These are phyloP conservation scores for Echinometra lucunter DNA, from an alignment of 53 echinoderm and acorn worm genomes.

Conservation along the genomic window DNA sequence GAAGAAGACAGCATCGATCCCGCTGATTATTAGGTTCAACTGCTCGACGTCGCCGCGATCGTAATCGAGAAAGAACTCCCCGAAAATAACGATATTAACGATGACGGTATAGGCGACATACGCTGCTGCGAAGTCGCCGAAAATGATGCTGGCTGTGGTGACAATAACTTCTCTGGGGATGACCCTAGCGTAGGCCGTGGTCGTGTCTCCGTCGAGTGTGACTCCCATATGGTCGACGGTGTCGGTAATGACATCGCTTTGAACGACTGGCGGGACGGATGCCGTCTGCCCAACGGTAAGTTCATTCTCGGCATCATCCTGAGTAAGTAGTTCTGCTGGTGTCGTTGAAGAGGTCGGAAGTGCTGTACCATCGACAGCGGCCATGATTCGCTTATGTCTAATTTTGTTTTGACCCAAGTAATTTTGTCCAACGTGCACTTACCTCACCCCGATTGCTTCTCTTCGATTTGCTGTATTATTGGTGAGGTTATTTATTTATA, in stretches of 20 bases:
- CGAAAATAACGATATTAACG: background rate
- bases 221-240: background rate
- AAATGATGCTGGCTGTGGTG: background rate
- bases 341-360: constrained; percentile 10
- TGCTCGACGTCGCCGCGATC: background rate
- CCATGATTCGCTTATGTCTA: background rate
- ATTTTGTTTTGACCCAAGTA: background rate
- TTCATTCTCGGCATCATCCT: background rate
- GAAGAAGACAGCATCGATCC: constrained; percentile 13
- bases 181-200: background rate
- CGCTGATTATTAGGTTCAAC: background rate
- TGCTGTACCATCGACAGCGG: background rate
- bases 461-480: no score
- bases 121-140: constrained; percentile 32
- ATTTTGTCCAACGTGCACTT: no score
- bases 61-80: background rate
- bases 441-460: no score
- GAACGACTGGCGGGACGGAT: background rate
- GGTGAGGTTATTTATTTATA: no score
- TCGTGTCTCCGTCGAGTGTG: background rate
- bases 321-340: background rate
- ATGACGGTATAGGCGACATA: background rate
- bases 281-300: background rate
- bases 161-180: constrained; percentile 3
- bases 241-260: background rate